Conservation (phyloP, 64 coral and sea anemone species). For the Dendrophyllia cribrosa region DNA sequence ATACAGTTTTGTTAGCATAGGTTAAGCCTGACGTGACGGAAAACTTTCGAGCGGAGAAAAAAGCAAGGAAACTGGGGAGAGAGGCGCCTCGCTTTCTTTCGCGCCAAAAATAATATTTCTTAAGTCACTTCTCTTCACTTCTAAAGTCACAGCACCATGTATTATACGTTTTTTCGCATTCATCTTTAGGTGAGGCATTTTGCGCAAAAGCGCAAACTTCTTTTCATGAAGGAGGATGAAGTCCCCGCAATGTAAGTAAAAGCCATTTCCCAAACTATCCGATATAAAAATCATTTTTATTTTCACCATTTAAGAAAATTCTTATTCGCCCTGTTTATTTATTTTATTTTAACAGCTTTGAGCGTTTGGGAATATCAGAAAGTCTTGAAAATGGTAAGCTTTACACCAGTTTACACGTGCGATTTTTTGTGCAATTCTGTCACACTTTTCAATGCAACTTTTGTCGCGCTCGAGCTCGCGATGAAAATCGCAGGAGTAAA, state of each 20-base stretch:
- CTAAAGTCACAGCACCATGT: background rate
- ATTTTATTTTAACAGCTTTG: background rate
- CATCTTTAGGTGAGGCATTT: constrained; percentile 19
- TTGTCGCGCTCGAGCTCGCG: too few relatives aligned
- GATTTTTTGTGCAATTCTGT: too few relatives aligned
- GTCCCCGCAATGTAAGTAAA: constrained; percentile 57
- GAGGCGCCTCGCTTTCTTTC: background rate
- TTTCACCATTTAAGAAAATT: background rate
- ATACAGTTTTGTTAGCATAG: too few relatives aligned
- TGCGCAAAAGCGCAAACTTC: constrained; percentile 52
- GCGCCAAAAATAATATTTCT: background rate
- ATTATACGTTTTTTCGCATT: background rate
- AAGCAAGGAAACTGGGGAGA: too few relatives aligned
- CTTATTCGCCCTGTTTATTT: background rate
- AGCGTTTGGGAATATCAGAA: background rate
- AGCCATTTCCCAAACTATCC: too few relatives aligned
- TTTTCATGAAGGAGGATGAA: constrained; percentile 64
- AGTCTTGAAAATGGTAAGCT: constrained; percentile 16
- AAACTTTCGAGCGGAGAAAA: too few relatives aligned
- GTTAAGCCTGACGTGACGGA: too few relatives aligned
- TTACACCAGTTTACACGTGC: too few relatives aligned
- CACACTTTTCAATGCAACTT: too few relatives aligned
- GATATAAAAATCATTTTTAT: background rate
- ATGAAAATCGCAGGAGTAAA: too few relatives aligned
- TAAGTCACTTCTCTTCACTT: background rate